A percentile compares a stretch with the other conserved stretches of the same genome.
phyloP scores from a whole-genome alignment of 2,113 vertebrate genomes.

The Lethenteron reissneri region DNA sequence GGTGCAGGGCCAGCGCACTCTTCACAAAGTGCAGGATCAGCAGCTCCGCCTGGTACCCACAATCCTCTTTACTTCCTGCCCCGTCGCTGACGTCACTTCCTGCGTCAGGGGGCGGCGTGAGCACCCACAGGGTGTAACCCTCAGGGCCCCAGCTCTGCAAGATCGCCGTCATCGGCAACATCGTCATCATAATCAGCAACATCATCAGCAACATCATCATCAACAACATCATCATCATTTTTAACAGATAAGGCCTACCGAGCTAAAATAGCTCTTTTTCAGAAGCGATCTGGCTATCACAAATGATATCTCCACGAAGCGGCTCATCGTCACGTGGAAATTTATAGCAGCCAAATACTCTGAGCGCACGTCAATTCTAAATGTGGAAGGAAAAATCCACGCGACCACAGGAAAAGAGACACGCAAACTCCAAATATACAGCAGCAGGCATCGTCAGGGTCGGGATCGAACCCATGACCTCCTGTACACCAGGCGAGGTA shows the following conservation, averaged over 20 bases:
- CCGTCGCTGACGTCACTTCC: constrained; percentile 11
- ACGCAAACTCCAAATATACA: no score
- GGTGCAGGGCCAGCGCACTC: constrained; percentile 81
- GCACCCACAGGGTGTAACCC: constrained; percentile 85
- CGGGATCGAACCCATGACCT: no score
- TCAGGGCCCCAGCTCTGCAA: constrained; percentile 85
- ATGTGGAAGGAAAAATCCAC: no score
- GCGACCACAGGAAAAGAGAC: no score
- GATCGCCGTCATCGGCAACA: constrained; percentile 1
- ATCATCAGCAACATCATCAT: constrained; percentile 2
- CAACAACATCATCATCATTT: not conserved
- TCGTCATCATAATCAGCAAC: not conserved
- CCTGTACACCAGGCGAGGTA: no score
- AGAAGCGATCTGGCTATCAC: not conserved
- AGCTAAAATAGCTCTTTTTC: not conserved
- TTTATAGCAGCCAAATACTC: no score
- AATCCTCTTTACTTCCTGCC: constrained; percentile 16
- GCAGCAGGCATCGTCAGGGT: no score
- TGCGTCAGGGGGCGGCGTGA: constrained; percentile 27
- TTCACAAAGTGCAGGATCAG: constrained; percentile 95
- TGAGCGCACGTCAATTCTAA: no score
- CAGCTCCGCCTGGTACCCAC: constrained; percentile 36
- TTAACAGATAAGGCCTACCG: not conserved
- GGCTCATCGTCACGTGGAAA: no score
- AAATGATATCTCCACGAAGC: no score